Percentiles rank a stretch among this genome's conserved stretches.
Conservation (phyloP, 2,113 vertebrate species). For the Nycticryphes semicollaris region DNA sequence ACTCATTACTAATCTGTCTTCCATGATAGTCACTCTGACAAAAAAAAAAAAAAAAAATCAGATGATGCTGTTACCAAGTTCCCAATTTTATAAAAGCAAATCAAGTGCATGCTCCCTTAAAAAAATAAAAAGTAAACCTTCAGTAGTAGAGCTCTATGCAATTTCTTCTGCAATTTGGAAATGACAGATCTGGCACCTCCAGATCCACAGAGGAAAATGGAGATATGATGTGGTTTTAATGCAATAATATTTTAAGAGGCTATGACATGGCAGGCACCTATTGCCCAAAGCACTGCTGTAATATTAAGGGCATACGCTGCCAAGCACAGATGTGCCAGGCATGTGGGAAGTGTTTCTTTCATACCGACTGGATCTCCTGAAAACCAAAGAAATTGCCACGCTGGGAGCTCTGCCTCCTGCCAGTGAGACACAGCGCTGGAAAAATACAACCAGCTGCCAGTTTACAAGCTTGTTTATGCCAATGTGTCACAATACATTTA, state of each 20-base stretch:
- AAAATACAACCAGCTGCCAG: not conserved
- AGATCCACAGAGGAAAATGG: not conserved
- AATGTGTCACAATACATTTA: not conserved
- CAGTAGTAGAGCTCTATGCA: not conserved
- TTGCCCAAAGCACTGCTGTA: not conserved
- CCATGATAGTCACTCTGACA: not conserved
- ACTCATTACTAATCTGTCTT: not conserved
- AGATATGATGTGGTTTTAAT: not conserved
- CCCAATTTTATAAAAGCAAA: not conserved
- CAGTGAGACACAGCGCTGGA: not conserved
- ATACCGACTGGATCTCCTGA: not conserved
- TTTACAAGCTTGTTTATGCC: not conserved
- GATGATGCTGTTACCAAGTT: not conserved
- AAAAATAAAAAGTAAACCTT: not conserved
- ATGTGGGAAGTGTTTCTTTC: not conserved
- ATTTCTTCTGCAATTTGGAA: not conserved
- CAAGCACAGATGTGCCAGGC: not conserved
- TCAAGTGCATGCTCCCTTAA: not conserved
- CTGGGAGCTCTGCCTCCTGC: slow-evolving; percentile 6
- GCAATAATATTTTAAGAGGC: not conserved
- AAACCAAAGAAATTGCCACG: not conserved
- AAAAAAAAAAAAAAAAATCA: not conserved
- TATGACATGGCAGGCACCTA: not conserved
- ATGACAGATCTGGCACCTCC: not conserved
- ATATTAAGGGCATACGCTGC: not conserved